These are phyloP conservation scores for Todiramphus chloris DNA, from an alignment of 2,113 vertebrate species.

Conservation along the genomic window DNA sequence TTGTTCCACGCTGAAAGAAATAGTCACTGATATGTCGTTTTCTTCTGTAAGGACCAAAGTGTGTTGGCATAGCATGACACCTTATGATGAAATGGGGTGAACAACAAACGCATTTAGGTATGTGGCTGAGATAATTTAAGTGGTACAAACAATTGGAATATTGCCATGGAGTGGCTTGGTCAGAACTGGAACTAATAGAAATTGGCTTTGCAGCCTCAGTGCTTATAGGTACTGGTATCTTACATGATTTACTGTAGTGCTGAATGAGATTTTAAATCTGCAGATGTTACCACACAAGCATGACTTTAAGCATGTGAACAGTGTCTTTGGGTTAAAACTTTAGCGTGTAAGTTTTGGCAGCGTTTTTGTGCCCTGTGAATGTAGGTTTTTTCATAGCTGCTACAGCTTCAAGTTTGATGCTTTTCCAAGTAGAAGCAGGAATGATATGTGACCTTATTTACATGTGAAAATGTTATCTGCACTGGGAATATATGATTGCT, in stretches of 20 bases:
- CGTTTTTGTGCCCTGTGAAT: background rate
- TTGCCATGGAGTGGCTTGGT: background rate
- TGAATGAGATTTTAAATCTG: background rate
- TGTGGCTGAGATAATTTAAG: background rate
- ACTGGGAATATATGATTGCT: background rate
- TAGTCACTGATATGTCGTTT: background rate
- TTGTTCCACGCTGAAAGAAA: constrained; percentile 32
- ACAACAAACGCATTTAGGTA: background rate
- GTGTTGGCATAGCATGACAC: constrained; percentile 4
- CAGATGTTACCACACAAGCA: background rate
- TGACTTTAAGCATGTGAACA: background rate
- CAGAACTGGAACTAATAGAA: constrained; percentile 15
- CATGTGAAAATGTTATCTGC: background rate
- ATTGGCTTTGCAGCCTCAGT: background rate
- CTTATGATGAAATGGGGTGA: background rate
- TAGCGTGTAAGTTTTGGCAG: background rate
- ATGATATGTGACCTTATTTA: background rate
- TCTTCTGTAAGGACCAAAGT: background rate
- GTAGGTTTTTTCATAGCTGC: background rate
- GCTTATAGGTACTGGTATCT: background rate
- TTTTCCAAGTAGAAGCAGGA: background rate
- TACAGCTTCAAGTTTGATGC: background rate
- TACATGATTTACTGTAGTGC: background rate
- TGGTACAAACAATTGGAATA: background rate
- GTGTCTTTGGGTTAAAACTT: background rate